A percentile compares a stretch with the other conserved stretches of the same genome.
These are phyloP conservation scores for Aspidoscelis tigris DNA, from an alignment of 2,113 vertebrate species.

Conservation along the genomic window DNA sequence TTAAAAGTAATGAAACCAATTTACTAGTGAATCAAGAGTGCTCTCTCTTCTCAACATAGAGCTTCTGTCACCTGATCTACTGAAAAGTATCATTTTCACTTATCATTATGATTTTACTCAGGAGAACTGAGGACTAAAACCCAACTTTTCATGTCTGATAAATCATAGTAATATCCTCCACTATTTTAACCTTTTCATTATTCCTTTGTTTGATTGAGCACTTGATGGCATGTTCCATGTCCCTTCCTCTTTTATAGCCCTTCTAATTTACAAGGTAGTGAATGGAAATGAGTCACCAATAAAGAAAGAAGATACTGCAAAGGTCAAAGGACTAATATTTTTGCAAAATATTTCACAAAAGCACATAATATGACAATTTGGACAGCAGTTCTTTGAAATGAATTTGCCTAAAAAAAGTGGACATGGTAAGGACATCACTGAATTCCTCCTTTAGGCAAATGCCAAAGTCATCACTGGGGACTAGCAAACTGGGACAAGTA, in stretches of 20 bases:
- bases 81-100: conserved; percentile 63
- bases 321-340: conserved; percentile 68
- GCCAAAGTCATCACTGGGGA: not conserved
- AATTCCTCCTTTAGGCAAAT: conserved; percentile 7
- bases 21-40: conserved; percentile 54
- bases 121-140: conserved; percentile 63
- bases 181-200: conserved; percentile 72
- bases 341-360: conserved; percentile 60
- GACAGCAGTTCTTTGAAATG: conserved; percentile 23
- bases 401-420: conserved; percentile 28
- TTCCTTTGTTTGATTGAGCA: conserved; percentile 58
- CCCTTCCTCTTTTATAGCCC: conserved; percentile 47
- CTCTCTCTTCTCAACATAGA: conserved; percentile 61
- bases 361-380: conserved; percentile 55
- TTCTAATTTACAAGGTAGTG: conserved; percentile 51
- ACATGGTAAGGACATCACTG: conserved; percentile 14
- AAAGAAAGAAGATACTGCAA: conserved; percentile 55
- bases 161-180: conserved; percentile 61
- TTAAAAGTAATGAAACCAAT: conserved; percentile 64
- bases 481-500: too few species aligned
- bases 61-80: conserved; percentile 64
- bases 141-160: conserved; percentile 67
- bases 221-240: conserved; percentile 40
- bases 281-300: conserved; percentile 46
- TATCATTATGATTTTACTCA: conserved; percentile 64